phyloP scores from a whole-genome alignment of 2,113 vertebrate species.

The Mesocricetus auratus region DNA sequence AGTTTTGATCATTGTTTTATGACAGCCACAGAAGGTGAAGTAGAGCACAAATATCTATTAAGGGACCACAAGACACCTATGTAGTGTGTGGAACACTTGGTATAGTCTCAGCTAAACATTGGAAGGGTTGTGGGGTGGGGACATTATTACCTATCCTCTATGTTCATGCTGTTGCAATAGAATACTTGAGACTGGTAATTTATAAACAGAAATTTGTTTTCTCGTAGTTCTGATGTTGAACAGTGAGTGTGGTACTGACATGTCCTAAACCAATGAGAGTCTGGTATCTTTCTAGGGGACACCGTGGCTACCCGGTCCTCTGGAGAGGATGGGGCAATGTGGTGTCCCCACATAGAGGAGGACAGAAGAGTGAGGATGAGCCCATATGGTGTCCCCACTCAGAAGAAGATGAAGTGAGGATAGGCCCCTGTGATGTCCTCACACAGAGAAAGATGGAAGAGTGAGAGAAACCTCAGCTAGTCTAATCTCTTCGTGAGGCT shows the following conservation, averaged over 20 bases:
- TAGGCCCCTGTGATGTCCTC: no score
- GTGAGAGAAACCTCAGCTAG: not conserved
- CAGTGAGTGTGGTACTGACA: not conserved
- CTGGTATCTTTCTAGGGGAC: not conserved
- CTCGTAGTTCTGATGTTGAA: not conserved
- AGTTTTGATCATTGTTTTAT: not conserved
- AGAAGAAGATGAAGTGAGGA: no score
- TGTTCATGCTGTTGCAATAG: not conserved
- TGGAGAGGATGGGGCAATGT: not conserved
- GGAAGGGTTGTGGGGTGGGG: not conserved
- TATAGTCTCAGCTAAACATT: not conserved
- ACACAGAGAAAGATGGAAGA: no score
- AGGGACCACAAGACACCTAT: not conserved
- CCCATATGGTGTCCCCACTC: no score
- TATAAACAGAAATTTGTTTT: not conserved
- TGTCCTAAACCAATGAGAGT: no score
- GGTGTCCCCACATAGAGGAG: not conserved
- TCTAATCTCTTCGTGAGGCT: not conserved
- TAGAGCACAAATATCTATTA: not conserved
- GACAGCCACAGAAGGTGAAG: not conserved
- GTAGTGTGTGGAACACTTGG: not conserved
- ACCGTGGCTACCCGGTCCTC: not conserved
- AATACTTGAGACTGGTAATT: not conserved
- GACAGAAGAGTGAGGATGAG: not conserved
- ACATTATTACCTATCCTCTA: not conserved